A percentile compares a stretch with the other conserved stretches of the same genome.
Conservation (phyloP, 2,797 vertebrate genomes). For the Sebastes cheni region DNA sequence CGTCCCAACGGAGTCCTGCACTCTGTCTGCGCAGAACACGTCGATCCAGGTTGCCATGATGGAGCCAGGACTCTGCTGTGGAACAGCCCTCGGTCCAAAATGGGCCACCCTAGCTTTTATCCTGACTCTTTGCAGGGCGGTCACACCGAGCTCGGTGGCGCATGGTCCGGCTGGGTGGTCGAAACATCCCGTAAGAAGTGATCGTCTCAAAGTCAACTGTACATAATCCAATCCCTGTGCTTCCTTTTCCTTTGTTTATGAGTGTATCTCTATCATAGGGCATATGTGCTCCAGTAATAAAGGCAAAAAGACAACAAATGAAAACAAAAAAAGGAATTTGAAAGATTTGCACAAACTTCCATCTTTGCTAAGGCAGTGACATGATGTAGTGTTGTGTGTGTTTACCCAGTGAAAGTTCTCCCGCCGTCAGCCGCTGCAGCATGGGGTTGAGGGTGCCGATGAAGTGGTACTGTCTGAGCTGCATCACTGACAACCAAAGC, state of each 20-base stretch:
- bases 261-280: not conserved
- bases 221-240: too few species aligned
- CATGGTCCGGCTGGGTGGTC: not conserved
- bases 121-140: too few species aligned
- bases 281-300: not conserved
- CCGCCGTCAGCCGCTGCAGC: conserved; percentile 77
- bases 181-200: not conserved
- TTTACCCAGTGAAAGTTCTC: conserved; percentile 75
- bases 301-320: not conserved
- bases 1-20: too few species aligned
- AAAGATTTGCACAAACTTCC: not conserved
- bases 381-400: not conserved
- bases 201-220: not conserved
- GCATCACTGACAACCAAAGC: conserved; percentile 90
- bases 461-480: conserved; percentile 92
- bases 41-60: too few species aligned
- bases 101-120: too few species aligned
- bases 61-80: too few species aligned
- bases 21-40: too few species aligned
- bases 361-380: not conserved
- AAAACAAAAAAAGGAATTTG: not conserved
- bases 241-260: too few species aligned
- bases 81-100: too few species aligned
- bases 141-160: not conserved
- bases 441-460: conserved; percentile 93